Conservation (phyloP, 1,140 invertebrate genomes). For the Drosophila lowei region DNA sequence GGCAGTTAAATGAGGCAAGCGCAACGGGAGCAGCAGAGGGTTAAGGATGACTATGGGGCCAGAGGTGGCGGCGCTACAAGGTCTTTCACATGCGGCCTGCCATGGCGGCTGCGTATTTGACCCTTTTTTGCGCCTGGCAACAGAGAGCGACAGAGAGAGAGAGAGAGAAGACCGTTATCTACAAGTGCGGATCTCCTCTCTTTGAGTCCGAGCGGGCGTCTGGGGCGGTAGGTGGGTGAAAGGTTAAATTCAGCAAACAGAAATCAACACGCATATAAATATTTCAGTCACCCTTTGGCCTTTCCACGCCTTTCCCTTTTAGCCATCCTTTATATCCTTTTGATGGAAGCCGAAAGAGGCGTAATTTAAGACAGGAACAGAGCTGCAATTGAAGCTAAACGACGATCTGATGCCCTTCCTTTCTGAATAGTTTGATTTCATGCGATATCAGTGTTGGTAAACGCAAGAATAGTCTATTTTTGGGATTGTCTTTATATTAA, state of each 20-base stretch:
- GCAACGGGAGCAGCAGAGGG: conserved; percentile 35
- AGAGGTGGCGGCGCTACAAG: not conserved
- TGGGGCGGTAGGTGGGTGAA: conserved; percentile 19
- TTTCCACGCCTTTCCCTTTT: conserved; percentile 9
- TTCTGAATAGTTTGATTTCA: not conserved
- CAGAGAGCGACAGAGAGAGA: no score
- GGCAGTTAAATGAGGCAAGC: conserved; percentile 68
- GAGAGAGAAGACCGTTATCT: conserved; percentile 45
- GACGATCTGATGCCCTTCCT: conserved; percentile 6
- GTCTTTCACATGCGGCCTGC: conserved; percentile 4
- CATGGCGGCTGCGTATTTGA: conserved; percentile 53
- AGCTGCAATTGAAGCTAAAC: not conserved
- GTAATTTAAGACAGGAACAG: conserved; percentile 50
- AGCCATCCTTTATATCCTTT: conserved; percentile 41
- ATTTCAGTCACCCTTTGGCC: conserved; percentile 50
- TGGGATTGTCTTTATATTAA: no score
- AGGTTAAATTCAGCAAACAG: conserved; percentile 80
- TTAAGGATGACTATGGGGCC: not conserved
- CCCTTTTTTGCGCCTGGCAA: conserved; percentile 51
- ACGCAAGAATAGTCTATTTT: no score
- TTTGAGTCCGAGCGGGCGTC: not conserved
- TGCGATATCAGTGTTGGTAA: not conserved
- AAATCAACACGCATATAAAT: conserved; percentile 81
- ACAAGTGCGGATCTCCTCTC: conserved; percentile 50
- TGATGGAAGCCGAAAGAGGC: conserved; percentile 60